Conservation (phyloP, 2,797 vertebrate genomes). For the Nyctalus aviator region DNA sequence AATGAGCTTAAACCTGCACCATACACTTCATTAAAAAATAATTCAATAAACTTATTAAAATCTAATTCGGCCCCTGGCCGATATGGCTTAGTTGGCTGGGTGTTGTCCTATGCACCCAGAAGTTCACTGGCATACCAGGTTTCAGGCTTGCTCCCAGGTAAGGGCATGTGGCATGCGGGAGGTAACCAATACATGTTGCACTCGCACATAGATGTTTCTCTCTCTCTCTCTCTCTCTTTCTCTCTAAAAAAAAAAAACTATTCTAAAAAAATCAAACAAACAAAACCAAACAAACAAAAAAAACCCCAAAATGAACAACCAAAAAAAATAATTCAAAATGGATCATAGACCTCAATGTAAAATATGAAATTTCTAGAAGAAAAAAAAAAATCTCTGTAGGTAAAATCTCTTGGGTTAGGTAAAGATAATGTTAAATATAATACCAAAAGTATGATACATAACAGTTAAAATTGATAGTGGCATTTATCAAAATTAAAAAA, state of each 20-base stretch:
- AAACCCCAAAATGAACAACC: not conserved
- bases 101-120: not conserved
- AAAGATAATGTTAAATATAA: not conserved
- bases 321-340: constrained; percentile 1
- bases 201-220: not conserved
- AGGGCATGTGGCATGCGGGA: not conserved
- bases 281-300: not conserved
- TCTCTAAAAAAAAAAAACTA: not conserved
- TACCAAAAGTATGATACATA: not conserved
- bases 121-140: not conserved
- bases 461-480: not conserved
- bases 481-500: not conserved
- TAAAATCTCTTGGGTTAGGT: not conserved
- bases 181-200: not conserved
- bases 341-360: not conserved
- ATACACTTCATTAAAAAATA: not conserved
- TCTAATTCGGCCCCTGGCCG: not conserved
- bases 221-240: not conserved
- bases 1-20: not conserved
- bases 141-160: not conserved
- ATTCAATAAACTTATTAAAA: not conserved
- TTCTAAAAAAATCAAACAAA: no score
- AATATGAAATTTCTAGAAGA: not conserved
- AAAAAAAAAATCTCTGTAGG: not conserved
- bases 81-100: not conserved